Evolutionary conservation across 2,888 invertebrate genomes (phyloP).

Genomic region (Sinotaia quadrata): DNA sequence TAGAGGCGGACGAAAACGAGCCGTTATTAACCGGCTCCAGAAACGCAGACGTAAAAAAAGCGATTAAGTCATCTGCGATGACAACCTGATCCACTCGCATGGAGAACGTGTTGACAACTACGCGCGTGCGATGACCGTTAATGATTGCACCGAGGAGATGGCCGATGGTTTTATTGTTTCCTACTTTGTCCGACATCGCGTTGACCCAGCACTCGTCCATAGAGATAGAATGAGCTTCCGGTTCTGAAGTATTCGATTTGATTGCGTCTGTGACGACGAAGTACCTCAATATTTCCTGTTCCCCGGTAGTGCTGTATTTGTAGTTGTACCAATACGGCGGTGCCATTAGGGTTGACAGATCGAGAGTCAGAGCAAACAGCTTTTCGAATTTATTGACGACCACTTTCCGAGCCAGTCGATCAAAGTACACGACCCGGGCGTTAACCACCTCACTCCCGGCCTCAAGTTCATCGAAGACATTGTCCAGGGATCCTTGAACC

Average conservation of each 20-base stretch:
- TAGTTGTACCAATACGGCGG: neutral
- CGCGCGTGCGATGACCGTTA: conserved; percentile 6
- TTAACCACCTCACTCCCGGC: neutral
- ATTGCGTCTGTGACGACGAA: neutral
- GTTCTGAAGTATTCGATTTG: neutral
- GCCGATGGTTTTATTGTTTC: neutral
- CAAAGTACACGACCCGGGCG: neutral
- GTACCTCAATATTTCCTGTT: neutral
- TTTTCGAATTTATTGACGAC: neutral
- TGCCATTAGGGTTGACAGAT: neutral
- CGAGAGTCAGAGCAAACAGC: neutral
- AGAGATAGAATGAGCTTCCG: neutral
- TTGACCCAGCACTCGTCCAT: neutral
- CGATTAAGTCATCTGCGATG: neutral
- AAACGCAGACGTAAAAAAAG: neutral
- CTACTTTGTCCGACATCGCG: neutral
- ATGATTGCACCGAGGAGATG: conserved; percentile 1
- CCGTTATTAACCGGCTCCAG: neutral
- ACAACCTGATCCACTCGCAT: neutral
- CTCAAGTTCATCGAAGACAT: neutral
- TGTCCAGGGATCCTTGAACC: neutral
- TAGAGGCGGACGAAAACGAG: neutral
- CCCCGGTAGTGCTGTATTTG: neutral
- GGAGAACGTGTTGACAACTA: neutral
- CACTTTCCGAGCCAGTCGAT: neutral